Conservation (phyloP, 2,113 vertebrate genomes). For the Oreotrochilus melanogaster region DNA sequence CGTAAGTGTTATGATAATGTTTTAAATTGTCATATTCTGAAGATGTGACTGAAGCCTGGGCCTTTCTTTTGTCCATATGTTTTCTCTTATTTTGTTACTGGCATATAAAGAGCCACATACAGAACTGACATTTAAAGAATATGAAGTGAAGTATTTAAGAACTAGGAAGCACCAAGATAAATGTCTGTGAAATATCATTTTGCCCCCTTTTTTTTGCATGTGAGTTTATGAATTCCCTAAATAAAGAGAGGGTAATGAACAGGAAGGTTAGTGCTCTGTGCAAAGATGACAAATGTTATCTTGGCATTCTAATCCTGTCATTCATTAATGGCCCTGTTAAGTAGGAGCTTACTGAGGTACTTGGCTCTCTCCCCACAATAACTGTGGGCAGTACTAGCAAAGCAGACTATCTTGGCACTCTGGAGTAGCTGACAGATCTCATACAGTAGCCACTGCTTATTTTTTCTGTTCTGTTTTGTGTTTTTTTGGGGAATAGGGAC, state of each 20-base stretch:
- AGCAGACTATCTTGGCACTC: background rate
- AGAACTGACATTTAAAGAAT: no score
- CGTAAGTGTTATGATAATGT: slow-evolving; percentile 76
- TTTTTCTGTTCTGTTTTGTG: background rate
- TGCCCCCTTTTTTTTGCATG: background rate
- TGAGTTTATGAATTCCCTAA: background rate
- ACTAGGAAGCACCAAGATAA: background rate
- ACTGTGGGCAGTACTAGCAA: background rate
- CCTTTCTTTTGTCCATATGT: no score
- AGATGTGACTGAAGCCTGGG: no score
- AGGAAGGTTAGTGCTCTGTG: background rate
- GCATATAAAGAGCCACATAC: no score
- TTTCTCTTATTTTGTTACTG: no score
- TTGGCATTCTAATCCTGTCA: background rate
- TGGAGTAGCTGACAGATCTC: background rate
- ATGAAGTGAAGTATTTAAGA: no score
- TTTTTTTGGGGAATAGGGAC: background rate
- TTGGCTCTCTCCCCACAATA: background rate
- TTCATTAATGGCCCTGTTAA: background rate
- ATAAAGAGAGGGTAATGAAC: background rate
- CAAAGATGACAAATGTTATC: background rate
- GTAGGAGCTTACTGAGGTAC: background rate
- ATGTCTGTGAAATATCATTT: background rate
- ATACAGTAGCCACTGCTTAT: background rate
- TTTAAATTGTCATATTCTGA: background rate